phyloP scores from a whole-genome alignment of 2,888 invertebrate genomes.

The Gordius sp. region DNA sequence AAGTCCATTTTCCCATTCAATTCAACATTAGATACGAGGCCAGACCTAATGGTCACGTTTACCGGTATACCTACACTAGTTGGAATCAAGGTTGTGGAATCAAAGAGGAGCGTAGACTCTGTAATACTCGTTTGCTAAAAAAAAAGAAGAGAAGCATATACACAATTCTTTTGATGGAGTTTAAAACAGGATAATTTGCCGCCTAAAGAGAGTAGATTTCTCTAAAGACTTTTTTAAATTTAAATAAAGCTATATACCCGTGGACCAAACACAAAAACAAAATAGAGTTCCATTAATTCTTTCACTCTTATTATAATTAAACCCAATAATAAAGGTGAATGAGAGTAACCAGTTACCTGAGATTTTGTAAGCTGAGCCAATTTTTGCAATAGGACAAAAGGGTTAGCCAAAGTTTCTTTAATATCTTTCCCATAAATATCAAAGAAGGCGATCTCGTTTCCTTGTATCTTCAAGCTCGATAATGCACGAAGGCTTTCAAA shows the following conservation, averaged over 20 bases:
- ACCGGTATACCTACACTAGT: background rate
- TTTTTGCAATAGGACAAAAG: background rate
- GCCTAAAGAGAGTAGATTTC: no score
- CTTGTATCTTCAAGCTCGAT: background rate
- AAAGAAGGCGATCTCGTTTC: background rate
- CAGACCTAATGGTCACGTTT: background rate
- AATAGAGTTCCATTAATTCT: no score
- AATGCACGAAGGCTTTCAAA: background rate
- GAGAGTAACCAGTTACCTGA: background rate
- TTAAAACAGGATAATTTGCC: no score
- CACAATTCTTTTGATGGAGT: no score
- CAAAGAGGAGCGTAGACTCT: background rate
- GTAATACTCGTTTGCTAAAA: background rate
- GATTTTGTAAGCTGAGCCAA: background rate
- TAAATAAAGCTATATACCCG: no score
- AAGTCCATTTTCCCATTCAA: background rate
- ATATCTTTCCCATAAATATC: background rate
- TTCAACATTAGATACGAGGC: background rate
- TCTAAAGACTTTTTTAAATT: no score
- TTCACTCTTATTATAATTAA: no score
- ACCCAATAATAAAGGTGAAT: no score
- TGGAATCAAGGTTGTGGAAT: background rate
- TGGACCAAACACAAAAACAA: no score
- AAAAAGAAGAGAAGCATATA: no score
- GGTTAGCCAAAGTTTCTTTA: background rate